Percentiles rank a stretch among this genome's conserved stretches.
phyloP scores from a whole-genome alignment of 2,888 invertebrate species.

The Camponotus fellah region DNA sequence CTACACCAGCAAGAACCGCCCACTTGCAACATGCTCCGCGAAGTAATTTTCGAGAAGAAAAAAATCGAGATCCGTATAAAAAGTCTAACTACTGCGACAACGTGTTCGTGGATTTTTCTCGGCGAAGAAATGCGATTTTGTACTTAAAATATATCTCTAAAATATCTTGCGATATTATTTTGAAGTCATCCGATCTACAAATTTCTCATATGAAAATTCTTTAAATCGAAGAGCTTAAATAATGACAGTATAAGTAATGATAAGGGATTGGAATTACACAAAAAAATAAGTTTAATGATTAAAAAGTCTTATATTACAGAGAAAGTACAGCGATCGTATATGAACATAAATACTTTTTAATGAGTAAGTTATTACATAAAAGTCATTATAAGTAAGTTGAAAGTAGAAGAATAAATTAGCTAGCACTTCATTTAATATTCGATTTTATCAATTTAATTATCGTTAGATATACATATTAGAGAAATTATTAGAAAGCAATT shows the following conservation, averaged over 20 bases:
- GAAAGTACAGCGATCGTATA: neutral
- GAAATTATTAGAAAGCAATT: neutral
- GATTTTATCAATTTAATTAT: neutral
- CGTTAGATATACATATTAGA: neutral
- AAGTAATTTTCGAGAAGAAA: constrained; percentile 70
- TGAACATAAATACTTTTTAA: constrained; percentile 23
- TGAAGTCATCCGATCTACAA: neutral
- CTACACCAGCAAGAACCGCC: constrained; percentile 70
- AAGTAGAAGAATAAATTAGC: too few species aligned
- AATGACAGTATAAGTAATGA: too few species aligned
- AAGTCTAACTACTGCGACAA: constrained; percentile 47
- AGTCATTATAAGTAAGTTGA: too few species aligned
- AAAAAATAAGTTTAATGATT: neutral
- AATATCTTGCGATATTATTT: neutral
- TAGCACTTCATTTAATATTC: too few species aligned
- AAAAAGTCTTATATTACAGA: neutral
- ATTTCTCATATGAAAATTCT: neutral
- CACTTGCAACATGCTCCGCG: constrained; percentile 70
- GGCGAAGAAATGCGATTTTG: neutral
- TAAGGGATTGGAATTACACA: too few species aligned
- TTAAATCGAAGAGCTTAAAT: neutral
- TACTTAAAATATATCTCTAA: neutral
- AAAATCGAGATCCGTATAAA: constrained; percentile 53
- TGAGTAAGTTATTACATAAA: too few species aligned
- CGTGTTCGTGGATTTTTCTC: constrained; percentile 54